phyloP scores from a whole-genome alignment of 2,888 invertebrate species.

The Deilephila elpenor region DNA sequence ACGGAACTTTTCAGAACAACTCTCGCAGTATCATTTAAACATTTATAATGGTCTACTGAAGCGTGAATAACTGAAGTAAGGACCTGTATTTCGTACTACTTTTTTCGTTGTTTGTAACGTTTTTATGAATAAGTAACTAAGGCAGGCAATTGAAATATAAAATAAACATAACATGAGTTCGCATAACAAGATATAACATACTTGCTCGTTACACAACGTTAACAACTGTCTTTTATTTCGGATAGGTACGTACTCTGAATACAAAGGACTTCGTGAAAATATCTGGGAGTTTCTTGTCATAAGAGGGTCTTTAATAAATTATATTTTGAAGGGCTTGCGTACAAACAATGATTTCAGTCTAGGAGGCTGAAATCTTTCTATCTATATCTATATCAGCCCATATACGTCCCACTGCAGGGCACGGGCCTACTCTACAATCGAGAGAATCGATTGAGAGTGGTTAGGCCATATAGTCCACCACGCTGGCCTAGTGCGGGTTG shows the following conservation, averaged over 20 bases:
- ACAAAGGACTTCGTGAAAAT: conserved; percentile 15
- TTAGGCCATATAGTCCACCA: too few species aligned
- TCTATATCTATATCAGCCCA: too few species aligned
- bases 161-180: background rate
- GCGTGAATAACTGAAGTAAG: background rate
- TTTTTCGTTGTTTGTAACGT: background rate
- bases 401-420: too few species aligned
- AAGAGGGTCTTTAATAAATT: too few species aligned
- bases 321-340: too few species aligned
- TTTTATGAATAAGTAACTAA: background rate
- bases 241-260: conserved; percentile 37
- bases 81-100: background rate
- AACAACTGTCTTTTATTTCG: background rate
- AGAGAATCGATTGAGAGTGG: too few species aligned
- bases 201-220: conserved; percentile 32
- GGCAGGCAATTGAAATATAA: background rate
- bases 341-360: too few species aligned
- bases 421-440: too few species aligned
- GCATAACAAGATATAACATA: conserved; percentile 37
- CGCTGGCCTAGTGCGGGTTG: too few species aligned
- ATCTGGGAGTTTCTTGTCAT: background rate
- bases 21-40: background rate
- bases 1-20: background rate
- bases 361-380: too few species aligned
- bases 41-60: background rate